These are phyloP conservation scores for Pocillopora grandis DNA, from an alignment of 92 coral and sea anemone species.

Conservation along the genomic window DNA sequence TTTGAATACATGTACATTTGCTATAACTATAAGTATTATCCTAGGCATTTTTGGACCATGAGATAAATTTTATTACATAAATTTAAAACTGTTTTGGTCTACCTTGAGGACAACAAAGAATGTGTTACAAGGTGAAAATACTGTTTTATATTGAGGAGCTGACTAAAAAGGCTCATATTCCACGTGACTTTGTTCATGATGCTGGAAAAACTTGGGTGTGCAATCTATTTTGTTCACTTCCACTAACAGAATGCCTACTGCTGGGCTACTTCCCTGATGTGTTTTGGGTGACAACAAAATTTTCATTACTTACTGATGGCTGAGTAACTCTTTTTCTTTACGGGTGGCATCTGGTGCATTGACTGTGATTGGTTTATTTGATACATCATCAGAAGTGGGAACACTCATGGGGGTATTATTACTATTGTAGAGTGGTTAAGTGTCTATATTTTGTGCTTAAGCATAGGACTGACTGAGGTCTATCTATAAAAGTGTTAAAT, in stretches of 20 bases:
- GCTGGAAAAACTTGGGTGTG: conserved; percentile 89
- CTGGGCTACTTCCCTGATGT: too few relatives aligned
- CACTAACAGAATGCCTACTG: too few relatives aligned
- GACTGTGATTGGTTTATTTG: conserved; percentile 88
- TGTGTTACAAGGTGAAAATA: conserved; percentile 71
- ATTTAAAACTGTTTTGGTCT: too few relatives aligned
- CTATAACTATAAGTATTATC: background rate
- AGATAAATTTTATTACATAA: too few relatives aligned
- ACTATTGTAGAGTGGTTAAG: background rate
- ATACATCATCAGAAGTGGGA: conserved; percentile 61
- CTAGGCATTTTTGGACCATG: background rate
- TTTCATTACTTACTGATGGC: background rate
- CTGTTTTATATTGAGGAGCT: conserved; percentile 77
- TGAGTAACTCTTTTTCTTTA: conserved; percentile 13
- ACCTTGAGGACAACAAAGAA: conserved; percentile 67
- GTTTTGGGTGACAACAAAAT: background rate
- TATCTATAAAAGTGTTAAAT: background rate
- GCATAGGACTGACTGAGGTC: background rate
- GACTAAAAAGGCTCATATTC: conserved; percentile 62
- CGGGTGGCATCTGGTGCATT: conserved; percentile 86
- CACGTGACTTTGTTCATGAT: conserved; percentile 77
- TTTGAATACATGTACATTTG: too few relatives aligned
- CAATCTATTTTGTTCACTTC: background rate
- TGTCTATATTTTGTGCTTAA: background rate
- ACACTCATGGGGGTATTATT: conserved; percentile 48